phyloP scores from a whole-genome alignment of 1,140 invertebrate genomes.

The Helicoverpa zea region DNA sequence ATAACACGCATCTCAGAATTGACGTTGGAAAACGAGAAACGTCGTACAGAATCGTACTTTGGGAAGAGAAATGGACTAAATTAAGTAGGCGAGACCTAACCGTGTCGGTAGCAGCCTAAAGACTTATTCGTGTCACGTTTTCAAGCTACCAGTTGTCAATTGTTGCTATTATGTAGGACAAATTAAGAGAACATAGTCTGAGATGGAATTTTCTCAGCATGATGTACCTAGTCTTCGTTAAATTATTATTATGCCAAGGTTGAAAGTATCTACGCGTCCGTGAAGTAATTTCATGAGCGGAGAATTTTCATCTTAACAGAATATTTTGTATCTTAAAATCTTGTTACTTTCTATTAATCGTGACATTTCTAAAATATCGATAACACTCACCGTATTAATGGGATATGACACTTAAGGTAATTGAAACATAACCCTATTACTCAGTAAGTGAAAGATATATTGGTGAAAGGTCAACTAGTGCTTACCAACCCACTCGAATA shows the following conservation, averaged over 20 bases:
- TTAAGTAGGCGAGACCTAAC: constrained; percentile 36
- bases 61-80: constrained; percentile 10
- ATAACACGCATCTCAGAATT: constrained; percentile 53
- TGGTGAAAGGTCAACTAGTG: too few species aligned
- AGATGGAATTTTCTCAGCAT: constrained; percentile 22
- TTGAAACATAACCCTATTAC: too few species aligned
- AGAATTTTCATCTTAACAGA: not conserved
- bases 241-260: constrained; percentile 17
- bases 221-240: not conserved
- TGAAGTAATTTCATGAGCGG: not conserved
- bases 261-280: not conserved
- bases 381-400: too few species aligned
- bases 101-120: not conserved
- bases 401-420: too few species aligned
- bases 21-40: constrained; percentile 28
- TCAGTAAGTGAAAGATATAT: too few species aligned
- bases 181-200: constrained; percentile 39
- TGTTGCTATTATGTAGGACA: constrained; percentile 40
- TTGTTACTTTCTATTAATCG: too few species aligned
- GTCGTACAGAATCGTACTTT: constrained; percentile 1
- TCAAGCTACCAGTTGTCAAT: constrained; percentile 43
- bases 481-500: too few species aligned
- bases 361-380: too few species aligned
- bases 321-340: too few species aligned
- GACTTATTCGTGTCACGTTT: constrained; percentile 34